Evolutionary conservation across 2,888 invertebrate genomes (phyloP), one percentile per base, ranked within the genome.

Genomic region (Sarcophaga carnaria): DNA sequence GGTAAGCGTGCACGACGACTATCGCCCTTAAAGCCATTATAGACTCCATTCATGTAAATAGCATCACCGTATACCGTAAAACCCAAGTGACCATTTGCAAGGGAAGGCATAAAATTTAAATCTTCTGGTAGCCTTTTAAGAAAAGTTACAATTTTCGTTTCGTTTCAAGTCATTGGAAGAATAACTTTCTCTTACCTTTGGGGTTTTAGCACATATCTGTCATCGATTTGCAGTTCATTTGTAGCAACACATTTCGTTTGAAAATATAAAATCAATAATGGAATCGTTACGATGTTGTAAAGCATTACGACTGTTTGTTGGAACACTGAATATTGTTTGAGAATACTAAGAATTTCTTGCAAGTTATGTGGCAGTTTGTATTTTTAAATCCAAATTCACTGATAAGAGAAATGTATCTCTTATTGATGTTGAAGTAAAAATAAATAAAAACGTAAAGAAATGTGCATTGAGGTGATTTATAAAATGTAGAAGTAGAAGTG

Each of bases 1-100:
- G 95, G 95, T 54, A 95, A 95, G 59, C 95, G 94, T 0, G 95
- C 95, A 10, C 95, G 93, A 78, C 94, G 95, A 87, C 95, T 95
- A 64, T 94, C 93, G 0, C 95, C 95, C 2, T 91, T 93, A 8
- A 90, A 91, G 2, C 95, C 95, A 90, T 94, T 95, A 91, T 95
- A 95, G 0, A 95, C 89, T 0, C 95, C 95, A 87, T 95, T 95
- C 93, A 95, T 94, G 88, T 94, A 95, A 3, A 95, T 94, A 0
- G 95, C 94, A 88, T 95, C 94, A 49, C 95, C 94, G 90, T 95
- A 95, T 22, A 95, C 90, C 25, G 95, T 95, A 11, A 95, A 94
- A 0, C 95, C 95, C 77, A 95, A 89, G 88, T 95, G 95, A 0
- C 95, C 95, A 88, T 95, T 95, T 1, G 95, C 94, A 4, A 95